Base-by-base conservation (phyloP, 2,113 vertebrate genomes). In the Ammodytes marinus region DNA sequence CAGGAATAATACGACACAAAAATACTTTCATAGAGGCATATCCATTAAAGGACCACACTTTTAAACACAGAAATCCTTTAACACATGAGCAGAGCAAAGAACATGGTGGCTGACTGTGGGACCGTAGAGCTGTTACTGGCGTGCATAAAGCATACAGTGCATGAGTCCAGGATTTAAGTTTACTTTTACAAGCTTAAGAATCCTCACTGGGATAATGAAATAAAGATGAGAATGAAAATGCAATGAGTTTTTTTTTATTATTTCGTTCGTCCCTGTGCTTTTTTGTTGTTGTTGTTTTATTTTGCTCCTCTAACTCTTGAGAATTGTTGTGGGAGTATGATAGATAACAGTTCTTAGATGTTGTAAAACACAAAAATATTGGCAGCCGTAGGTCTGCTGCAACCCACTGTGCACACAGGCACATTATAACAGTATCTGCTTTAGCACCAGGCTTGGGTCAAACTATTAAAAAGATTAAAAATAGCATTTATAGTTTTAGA, bases 141-240 rank as follows among this genome's bases (percentile, higher is more conserved):
- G 69, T 78, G 66, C 45, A 53, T 59, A 73, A 77, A 77, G 2
- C 86, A 74, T 19, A 82, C 47, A 74, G 42, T 35, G 12, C 54
- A 70, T 67, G 37, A 74, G 60, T 78, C 72, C 53, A 84, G 58
- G 73, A 72, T 83, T 84, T 78, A 60, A 77, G 75, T 88, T 84
- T 88, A 88, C 92, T 91, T 91, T 90, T 59, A 73, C 55, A 17
- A 85, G 73, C 59, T 14, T 53, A 43, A 70, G 64, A 73, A 74
- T 65, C 54, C 80, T 91, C 85, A 5, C 68, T 71, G 85, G 88
- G 88, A 78, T 87, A 89, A 91, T 93, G 81, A 91, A 93, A 92
- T 90, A 91, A 91, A 88, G 84, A 93, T 92, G 88, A 91, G 80
- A 81, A 65, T 66, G 68, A 89, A 90, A 85, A 90, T 83, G 86